These are phyloP conservation scores for Aldrovandia affinis DNA, from an alignment of 2,797 vertebrate genomes.

Conservation along the genomic window DNA sequence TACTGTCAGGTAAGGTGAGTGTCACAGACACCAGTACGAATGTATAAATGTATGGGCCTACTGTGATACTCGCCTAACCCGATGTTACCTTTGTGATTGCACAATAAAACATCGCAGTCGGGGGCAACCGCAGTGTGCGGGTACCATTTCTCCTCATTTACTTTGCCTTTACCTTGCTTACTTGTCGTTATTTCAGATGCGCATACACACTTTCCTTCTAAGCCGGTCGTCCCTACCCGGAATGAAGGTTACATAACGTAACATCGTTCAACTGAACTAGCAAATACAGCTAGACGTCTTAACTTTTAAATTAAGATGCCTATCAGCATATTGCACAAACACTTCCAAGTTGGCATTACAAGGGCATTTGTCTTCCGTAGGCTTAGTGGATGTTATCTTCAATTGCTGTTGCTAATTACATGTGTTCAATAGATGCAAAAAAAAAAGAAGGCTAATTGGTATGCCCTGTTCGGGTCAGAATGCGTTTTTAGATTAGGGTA, in stretches of 20 bases:
- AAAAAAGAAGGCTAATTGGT: not conserved
- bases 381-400: constrained; percentile 10
- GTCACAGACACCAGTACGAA: too few species aligned
- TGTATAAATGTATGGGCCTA: too few species aligned
- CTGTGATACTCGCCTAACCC: not conserved
- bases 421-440: not conserved
- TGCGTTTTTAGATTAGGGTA: not conserved
- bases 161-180: not conserved
- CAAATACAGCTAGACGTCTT: not conserved
- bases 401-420: not conserved
- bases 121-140: too few species aligned
- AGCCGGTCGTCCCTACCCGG: not conserved
- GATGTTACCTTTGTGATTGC: not conserved
- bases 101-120: not conserved
- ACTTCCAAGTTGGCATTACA: not conserved
- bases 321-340: not conserved
- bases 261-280: not conserved
- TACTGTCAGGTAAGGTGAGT: too few species aligned
- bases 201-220: not conserved
- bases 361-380: constrained; percentile 1
- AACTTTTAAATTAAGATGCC: not conserved
- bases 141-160: not conserved
- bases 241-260: not conserved
- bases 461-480: not conserved
- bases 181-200: not conserved